Percentiles rank a stretch among this genome's conserved stretches.
These are phyloP conservation scores for Tigriopus californicus DNA, from an alignment of 2,888 invertebrate genomes.

Conservation along the genomic window DNA sequence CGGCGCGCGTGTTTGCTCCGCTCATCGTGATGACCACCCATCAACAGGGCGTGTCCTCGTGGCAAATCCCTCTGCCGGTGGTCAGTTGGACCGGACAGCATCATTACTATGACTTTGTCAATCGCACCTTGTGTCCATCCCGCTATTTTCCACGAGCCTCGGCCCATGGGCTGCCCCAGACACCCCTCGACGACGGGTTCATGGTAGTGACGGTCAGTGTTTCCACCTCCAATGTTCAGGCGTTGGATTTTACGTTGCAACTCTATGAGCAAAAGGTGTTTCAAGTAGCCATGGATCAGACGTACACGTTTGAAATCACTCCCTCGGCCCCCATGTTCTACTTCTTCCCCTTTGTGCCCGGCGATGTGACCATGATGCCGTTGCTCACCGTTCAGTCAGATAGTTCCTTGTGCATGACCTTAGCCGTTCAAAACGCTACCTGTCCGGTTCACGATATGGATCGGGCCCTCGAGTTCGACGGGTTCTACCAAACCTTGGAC, in stretches of 20 bases:
- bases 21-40: constrained; percentile 53
- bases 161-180: neutral
- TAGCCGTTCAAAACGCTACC: constrained; percentile 59
- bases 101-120: neutral
- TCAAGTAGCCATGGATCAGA: neutral
- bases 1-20: constrained; percentile 27
- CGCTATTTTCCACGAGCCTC: neutral
- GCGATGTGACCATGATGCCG: neutral
- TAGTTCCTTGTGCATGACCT: constrained; percentile 41
- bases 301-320: neutral
- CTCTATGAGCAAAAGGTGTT: neutral
- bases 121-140: neutral
- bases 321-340: neutral
- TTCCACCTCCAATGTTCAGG: neutral
- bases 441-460: constrained; percentile 68
- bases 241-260: neutral
- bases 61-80: constrained; percentile 44
- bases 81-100: neutral
- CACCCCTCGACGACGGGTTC: neutral
- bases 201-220: neutral
- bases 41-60: constrained; percentile 52
- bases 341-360: neutral
- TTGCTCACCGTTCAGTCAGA: neutral
- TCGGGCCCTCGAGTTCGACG: constrained; percentile 51
- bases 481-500: neutral